Percentiles rank a stretch among this genome's conserved stretches.
Evolutionary conservation across 2,888 invertebrate genomes (phyloP).

Genomic region (Argyresthia albistria): DNA sequence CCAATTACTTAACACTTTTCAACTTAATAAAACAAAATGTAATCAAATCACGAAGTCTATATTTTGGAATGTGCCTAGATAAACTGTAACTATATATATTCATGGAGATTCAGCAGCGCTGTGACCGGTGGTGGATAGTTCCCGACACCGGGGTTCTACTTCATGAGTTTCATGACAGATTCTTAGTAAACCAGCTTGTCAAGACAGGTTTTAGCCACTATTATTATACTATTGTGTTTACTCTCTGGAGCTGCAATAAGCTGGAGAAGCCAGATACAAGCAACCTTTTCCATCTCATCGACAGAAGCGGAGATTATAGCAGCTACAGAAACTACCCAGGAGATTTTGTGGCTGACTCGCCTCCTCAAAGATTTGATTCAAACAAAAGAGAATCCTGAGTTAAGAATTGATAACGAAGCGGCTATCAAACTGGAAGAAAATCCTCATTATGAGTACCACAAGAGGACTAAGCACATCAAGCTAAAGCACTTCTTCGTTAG

Average conservation of each 20-base stretch:
- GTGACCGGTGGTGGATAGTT: no score
- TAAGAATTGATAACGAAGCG: not conserved
- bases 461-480: not conserved
- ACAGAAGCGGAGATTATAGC: constrained; percentile 10
- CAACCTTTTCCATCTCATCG: constrained; percentile 5
- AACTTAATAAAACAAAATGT: no score
- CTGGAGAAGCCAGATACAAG: constrained; percentile 7
- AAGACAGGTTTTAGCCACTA: no score
- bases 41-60: no score
- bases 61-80: no score
- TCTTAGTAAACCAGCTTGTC: no score
- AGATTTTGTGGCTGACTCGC: constrained; percentile 5
- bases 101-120: no score
- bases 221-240: no score
- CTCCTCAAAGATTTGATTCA: not conserved
- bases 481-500: not conserved
- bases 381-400: not conserved
- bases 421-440: not conserved
- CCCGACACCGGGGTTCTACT: no score
- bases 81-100: no score
- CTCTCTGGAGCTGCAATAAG: constrained; percentile 7
- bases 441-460: not conserved
- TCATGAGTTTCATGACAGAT: no score
- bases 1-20: no score
- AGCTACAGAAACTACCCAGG: constrained; percentile 8